phyloP scores from a whole-genome alignment of 2,113 vertebrate genomes.

The Oryzias melastigma region DNA sequence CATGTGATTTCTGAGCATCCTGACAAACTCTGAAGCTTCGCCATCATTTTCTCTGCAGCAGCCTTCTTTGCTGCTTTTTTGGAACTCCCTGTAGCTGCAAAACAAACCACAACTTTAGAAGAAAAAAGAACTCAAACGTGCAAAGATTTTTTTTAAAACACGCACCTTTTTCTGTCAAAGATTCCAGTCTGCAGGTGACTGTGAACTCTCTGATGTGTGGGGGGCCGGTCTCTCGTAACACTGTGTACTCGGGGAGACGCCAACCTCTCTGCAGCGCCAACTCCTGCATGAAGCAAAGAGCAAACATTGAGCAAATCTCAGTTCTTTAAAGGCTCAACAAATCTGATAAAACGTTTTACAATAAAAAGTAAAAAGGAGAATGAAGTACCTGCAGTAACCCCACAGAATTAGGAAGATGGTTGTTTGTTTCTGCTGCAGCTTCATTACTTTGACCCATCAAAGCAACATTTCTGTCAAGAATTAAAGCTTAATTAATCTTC shows the following conservation, averaged over 20 bases:
- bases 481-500: conserved; percentile 3
- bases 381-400: conserved; percentile 73
- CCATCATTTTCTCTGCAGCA: conserved; percentile 80
- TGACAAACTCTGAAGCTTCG: conserved; percentile 80
- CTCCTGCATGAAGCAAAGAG: conserved; percentile 70
- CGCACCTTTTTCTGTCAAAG: conserved; percentile 84
- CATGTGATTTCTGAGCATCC: conserved; percentile 81
- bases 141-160: not conserved
- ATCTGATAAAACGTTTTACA: not conserved
- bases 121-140: too few relatives aligned
- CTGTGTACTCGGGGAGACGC: conserved; percentile 85
- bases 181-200: conserved; percentile 83
- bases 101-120: not conserved
- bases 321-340: too few relatives aligned
- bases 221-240: conserved; percentile 82
- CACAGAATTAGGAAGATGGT: conserved; percentile 69
- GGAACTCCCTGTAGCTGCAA: conserved; percentile 79
- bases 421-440: conserved; percentile 44
- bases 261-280: conserved; percentile 85
- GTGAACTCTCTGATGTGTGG: conserved; percentile 86
- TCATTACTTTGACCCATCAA: conserved; percentile 60
- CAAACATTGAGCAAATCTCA: not conserved
- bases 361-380: not conserved
- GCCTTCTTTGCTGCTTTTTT: conserved; percentile 84
- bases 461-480: conserved; percentile 33